phyloP scores from a whole-genome alignment of 64 coral and sea anemone genomes.

The Orbicella faveolata region DNA sequence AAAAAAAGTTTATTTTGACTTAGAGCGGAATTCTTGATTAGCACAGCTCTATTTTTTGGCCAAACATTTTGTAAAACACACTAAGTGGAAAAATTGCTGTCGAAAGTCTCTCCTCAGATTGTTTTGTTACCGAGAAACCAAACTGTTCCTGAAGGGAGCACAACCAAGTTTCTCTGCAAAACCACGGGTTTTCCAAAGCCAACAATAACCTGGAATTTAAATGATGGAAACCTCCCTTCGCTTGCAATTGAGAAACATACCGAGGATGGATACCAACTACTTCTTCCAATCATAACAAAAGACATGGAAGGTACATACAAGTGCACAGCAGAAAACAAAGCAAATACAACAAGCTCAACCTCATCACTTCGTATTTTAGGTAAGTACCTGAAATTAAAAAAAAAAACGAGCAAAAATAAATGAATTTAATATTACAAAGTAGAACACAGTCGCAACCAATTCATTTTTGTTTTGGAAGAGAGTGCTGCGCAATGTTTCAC shows the following conservation, averaged over 20 bases:
- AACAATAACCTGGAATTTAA: not conserved
- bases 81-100: not conserved
- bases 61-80: no score
- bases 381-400: not conserved
- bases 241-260: not conserved
- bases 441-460: no score
- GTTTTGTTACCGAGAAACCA: not conserved
- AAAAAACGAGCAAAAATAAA: no score
- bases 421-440: no score
- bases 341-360: not conserved
- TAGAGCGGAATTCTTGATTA: no score
- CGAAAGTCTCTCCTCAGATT: not conserved
- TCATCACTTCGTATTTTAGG: constrained; percentile 3
- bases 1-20: no score
- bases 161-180: not conserved
- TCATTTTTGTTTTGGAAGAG: no score
- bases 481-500: no score
- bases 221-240: not conserved
- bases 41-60: no score
- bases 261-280: not conserved
- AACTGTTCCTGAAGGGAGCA: not conserved
- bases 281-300: not conserved
- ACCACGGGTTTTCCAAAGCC: constrained; percentile 7
- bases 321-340: constrained; percentile 2
- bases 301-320: not conserved